These are phyloP conservation scores for Cyclura pinguis DNA, from an alignment of 2,797 vertebrate genomes.

Conservation along the genomic window DNA sequence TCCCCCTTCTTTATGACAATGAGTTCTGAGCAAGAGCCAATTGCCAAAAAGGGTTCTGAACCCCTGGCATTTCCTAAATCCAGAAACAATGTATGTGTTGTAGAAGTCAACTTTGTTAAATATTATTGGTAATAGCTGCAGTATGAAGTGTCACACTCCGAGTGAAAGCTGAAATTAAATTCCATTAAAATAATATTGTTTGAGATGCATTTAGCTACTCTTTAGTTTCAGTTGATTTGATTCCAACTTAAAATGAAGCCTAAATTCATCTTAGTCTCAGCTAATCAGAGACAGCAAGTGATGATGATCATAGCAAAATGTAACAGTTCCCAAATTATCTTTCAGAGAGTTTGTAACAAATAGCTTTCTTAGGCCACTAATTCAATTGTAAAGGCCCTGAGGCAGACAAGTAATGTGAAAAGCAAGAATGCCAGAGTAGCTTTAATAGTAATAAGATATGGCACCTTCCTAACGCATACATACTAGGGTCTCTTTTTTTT, in stretches of 20 bases:
- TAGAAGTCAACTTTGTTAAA: constrained; percentile 66
- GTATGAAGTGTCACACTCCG: constrained; percentile 56
- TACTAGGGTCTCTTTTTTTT: neutral
- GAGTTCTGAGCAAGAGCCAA: constrained; percentile 50
- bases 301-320: constrained; percentile 36
- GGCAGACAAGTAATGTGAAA: constrained; percentile 20
- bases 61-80: constrained; percentile 67
- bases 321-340: constrained; percentile 31
- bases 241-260: constrained; percentile 53
- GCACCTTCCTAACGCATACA: neutral
- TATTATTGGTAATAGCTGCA: constrained; percentile 57
- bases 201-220: constrained; percentile 41
- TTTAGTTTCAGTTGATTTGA: constrained; percentile 58
- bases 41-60: constrained; percentile 69
- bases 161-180: constrained; percentile 56
- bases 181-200: constrained; percentile 44
- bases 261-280: constrained; percentile 55
- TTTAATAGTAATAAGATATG: neutral
- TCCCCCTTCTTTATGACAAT: constrained; percentile 66
- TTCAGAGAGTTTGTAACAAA: constrained; percentile 35
- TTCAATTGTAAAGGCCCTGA: constrained; percentile 20
- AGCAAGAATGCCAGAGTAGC: neutral
- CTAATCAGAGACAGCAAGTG: constrained; percentile 48
- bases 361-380: neutral
- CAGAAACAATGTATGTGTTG: constrained; percentile 52